Evolutionary conservation across 2,888 invertebrate genomes (phyloP).

Genomic region (Micoletzkya japonica): DNA sequence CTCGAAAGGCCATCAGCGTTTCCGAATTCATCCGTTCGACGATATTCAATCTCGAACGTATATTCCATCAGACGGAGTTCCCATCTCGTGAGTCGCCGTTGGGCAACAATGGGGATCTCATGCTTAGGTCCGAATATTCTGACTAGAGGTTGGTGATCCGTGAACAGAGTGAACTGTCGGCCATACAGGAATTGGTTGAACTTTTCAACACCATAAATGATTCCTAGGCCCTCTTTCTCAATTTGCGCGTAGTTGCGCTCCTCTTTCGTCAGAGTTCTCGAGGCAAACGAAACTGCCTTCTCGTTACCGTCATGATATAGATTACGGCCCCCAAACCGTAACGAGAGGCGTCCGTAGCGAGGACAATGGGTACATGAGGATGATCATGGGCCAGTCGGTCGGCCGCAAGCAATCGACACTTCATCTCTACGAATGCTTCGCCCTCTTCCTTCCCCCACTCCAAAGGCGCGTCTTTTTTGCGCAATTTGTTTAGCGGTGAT

Average conservation of each 20-base stretch:
- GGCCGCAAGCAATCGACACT: not conserved
- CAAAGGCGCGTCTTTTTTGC: slow-evolving; percentile 15
- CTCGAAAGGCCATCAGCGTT: slow-evolving; percentile 65
- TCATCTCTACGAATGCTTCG: not conserved
- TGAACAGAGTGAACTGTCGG: slow-evolving; percentile 61
- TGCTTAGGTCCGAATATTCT: slow-evolving; percentile 57
- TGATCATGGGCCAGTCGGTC: slow-evolving; percentile 37
- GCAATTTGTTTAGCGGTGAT: slow-evolving; percentile 42
- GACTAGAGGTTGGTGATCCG: slow-evolving; percentile 68
- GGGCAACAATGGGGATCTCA: slow-evolving; percentile 30
- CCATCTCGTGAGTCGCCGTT: slow-evolving; percentile 66
- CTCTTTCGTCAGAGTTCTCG: slow-evolving; percentile 41
- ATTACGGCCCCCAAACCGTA: slow-evolving; percentile 50
- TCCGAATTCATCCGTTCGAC: slow-evolving; percentile 64
- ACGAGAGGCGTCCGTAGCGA: slow-evolving; percentile 40
- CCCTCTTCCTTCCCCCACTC: not conserved
- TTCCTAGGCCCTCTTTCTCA: slow-evolving; percentile 65
- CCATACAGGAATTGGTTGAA: slow-evolving; percentile 66
- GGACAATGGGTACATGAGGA: slow-evolving; percentile 30
- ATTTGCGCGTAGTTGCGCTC: slow-evolving; percentile 65
- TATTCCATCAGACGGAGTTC: slow-evolving; percentile 64
- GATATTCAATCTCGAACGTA: slow-evolving; percentile 64
- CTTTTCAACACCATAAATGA: slow-evolving; percentile 64
- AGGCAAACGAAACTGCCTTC: slow-evolving; percentile 47
- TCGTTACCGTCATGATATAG: slow-evolving; percentile 37